Evolutionary conservation across 2,113 vertebrate species (phyloP), one percentile per base, ranked within the genome.

Genomic region (Paraplagusia blochii): DNA sequence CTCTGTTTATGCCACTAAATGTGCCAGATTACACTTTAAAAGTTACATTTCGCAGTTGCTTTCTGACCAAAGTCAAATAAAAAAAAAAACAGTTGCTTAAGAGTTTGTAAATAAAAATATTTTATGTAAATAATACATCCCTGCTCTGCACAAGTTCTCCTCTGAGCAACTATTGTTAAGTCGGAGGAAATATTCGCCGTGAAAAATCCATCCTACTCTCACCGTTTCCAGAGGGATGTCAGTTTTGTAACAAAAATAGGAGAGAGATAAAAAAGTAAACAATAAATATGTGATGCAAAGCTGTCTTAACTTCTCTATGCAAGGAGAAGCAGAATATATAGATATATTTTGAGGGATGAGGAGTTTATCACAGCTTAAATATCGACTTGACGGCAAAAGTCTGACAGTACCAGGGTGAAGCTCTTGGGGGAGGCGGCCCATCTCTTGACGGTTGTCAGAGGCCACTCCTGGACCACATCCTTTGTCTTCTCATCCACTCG

Each of bases 371-470:
- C 48, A n/a, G 44, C 40, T n/a, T 18, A 42, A 52, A 34, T 53
- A 6, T 44, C 43, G 44, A 69, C 9, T 22, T 36, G 51, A 62
- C 40, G 22, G 19, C 46, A 33, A 39, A 12, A 57, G 15, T 58
- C 38, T 7, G 46, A 66, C 49, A 52, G 70, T 97, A 99, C 97
- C 95, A 99, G 88, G 8, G 97, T 99, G 86, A 99, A 99, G 86
- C 97, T 99, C 83, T 99, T 99, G 10, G 97, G 97, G 0, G 97
- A 99, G 33, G 97, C 97, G 2, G 97, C 97, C 97, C 97, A 99
- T 90, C 97, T 95, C 87, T 99, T 99, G 72, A 99, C 96, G 0
- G 96, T 99, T 34, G 96, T 99, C 57, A 99, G 93, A 0, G 96
- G 95, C 97, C 97, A 99, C 53, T 99, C 96, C 88, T 99, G 97